Conservation (phyloP, 2,113 vertebrate species). For the Vidua chalybeata region DNA sequence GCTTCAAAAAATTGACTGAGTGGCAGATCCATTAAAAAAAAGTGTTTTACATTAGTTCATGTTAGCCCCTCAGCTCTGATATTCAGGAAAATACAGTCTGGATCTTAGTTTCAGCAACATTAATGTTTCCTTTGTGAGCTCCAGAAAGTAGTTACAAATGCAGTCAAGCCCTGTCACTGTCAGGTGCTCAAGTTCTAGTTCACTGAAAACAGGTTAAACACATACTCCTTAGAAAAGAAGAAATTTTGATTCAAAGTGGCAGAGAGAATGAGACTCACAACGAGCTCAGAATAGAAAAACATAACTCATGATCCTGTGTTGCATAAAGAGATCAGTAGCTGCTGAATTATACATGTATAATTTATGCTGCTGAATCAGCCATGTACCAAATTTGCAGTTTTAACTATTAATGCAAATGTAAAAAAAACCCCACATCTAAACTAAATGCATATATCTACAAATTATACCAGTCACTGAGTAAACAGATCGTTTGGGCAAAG, state of each 20-base stretch:
- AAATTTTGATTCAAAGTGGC: background rate
- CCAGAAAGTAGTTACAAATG: background rate
- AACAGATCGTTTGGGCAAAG: background rate
- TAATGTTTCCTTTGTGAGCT: background rate
- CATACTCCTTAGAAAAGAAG: background rate
- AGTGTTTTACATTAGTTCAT: background rate
- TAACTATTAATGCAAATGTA: background rate
- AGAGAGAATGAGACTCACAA: background rate
- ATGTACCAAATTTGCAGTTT: background rate
- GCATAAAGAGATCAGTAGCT: background rate
- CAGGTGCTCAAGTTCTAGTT: background rate
- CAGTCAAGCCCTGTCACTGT: background rate
- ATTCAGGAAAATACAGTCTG: fast-evolving
- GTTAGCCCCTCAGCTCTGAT: background rate
- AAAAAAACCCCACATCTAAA: background rate
- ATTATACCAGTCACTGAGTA: background rate
- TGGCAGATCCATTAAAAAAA: background rate
- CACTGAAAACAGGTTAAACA: background rate
- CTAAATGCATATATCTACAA: background rate
- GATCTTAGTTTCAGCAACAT: background rate
- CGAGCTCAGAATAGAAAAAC: background rate
- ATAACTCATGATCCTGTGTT: background rate
- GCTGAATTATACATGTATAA: background rate
- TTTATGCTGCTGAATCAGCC: background rate
- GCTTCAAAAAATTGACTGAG: background rate